Base-by-base conservation (phyloP, 2,888 invertebrate species). In the Enchytraeus crypticus region DNA sequence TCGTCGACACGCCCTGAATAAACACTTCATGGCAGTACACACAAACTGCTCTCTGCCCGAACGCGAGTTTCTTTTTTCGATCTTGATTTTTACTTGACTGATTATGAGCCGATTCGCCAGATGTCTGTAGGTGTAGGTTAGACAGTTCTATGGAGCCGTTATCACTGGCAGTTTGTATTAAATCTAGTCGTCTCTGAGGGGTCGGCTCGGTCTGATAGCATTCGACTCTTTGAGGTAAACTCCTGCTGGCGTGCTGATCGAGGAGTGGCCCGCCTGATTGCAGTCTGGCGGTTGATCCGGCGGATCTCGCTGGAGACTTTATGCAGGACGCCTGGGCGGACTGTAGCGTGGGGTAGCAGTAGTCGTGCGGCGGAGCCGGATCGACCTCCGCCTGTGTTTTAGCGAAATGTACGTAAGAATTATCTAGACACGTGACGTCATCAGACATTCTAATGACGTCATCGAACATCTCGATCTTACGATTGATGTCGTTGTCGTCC, bases 1-100 rank as follows among this genome's bases (percentile, higher is more conserved):
- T 89, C 74, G 88, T 87, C 65, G 85, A 80, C n/a, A n/a, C n/a
- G n/a, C n/a, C n/a, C n/a, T n/a, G n/a, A n/a, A n/a, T n/a, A 80
- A 89, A 95, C 70, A 76, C 76, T 68, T 81, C 81, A 61, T 80
- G 76, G 73, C 83, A 83, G 72, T 82, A 79, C 67, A 78, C 76
- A 71, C 83, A 83, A 65, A 78, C 75, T 14, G 74, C 71, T 53
- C 74, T 29, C 30, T 27, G 57, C 8, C 49, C 49, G 49, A 21
- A 8, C 18, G 18, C 18, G 18, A 38, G 38, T 38, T 18, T 38
- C 38, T 18, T 38, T 14, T 38, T n/a, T n/a, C n/a, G n/a, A n/a
- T n/a, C n/a, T n/a, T n/a, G n/a, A n/a, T n/a, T n/a, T n/a, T n/a
- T n/a, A n/a, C n/a, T n/a, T n/a, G n/a, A n/a, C n/a, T n/a, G n/a